These are phyloP conservation scores for Pemphigus obesinymphae DNA, from an alignment of 1,140 invertebrate species.

Conservation along the genomic window DNA sequence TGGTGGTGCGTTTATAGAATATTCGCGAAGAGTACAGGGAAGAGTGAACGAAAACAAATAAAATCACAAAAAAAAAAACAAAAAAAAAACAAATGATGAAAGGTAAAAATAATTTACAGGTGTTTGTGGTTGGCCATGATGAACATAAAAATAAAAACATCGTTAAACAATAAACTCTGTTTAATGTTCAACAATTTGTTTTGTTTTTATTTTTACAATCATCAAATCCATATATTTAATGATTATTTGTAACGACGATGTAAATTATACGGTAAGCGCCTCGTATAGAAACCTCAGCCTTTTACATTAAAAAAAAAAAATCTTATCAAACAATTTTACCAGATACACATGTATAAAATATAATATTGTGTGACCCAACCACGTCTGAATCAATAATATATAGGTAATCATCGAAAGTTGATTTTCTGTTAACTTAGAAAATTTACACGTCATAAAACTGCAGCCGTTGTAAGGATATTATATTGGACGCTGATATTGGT, in stretches of 20 bases:
- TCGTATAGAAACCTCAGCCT: conserved; percentile 31
- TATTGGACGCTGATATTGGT: too few species aligned
- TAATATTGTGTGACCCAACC: neutral
- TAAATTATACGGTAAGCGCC: conserved; percentile 19
- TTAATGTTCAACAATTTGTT: neutral
- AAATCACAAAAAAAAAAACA: conserved; percentile 32
- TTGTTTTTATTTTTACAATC: conserved; percentile 9
- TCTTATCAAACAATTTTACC: neutral
- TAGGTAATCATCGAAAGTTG: neutral
- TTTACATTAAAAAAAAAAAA: neutral
- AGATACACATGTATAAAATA: neutral
- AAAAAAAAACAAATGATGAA: conserved; percentile 29
- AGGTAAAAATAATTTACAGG: conserved; percentile 23
- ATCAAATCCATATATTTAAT: neutral
- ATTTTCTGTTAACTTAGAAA: neutral
- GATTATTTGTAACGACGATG: neutral
- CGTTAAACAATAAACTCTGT: too few species aligned
- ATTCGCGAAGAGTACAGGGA: conserved; percentile 37
- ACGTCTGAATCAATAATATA: too few species aligned
- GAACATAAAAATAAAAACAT: conserved; percentile 31
- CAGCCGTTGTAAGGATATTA: too few species aligned
- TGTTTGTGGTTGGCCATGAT: neutral
- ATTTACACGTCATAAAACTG: too few species aligned
- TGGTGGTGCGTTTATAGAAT: conserved; percentile 33
- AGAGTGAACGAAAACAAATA: conserved; percentile 38